These are phyloP conservation scores for Ceryle rudis DNA, from an alignment of 2,797 vertebrate species.

Conservation along the genomic window DNA sequence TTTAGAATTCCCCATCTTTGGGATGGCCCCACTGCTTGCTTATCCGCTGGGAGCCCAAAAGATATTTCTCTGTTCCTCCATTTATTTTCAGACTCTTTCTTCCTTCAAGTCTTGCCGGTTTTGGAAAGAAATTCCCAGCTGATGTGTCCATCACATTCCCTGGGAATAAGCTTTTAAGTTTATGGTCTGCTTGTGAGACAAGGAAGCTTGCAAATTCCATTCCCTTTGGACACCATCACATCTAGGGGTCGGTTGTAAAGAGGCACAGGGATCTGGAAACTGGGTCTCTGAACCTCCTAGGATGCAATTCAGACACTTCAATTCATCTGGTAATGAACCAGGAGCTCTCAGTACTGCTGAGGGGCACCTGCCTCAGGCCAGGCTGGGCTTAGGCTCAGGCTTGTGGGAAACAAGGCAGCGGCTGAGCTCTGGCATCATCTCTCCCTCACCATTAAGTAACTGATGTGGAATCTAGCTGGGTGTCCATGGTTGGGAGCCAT, in stretches of 20 bases:
- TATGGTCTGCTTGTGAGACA: background rate
- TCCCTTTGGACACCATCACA: background rate
- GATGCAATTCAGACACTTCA: background rate
- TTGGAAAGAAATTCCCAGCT: background rate
- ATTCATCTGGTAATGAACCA: background rate
- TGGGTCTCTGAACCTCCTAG: background rate
- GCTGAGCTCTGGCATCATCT: background rate
- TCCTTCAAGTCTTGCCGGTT: background rate
- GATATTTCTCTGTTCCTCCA: background rate
- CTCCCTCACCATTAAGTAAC: background rate
- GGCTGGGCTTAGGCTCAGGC: background rate
- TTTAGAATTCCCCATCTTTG: background rate
- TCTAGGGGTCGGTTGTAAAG: rapidly evolving
- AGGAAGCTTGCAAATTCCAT: background rate
- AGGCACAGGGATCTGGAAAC: background rate
- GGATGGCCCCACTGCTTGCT: background rate
- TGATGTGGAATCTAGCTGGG: background rate
- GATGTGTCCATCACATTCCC: background rate
- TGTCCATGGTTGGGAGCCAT: background rate
- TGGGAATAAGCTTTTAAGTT: background rate
- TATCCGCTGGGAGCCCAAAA: background rate
- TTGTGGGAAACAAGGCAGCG: background rate
- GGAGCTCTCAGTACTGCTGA: background rate
- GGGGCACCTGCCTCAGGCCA: background rate
- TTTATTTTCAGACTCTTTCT: background rate